Base-by-base conservation (phyloP, 2,888 invertebrate species). In the Lithodes maja region DNA sequence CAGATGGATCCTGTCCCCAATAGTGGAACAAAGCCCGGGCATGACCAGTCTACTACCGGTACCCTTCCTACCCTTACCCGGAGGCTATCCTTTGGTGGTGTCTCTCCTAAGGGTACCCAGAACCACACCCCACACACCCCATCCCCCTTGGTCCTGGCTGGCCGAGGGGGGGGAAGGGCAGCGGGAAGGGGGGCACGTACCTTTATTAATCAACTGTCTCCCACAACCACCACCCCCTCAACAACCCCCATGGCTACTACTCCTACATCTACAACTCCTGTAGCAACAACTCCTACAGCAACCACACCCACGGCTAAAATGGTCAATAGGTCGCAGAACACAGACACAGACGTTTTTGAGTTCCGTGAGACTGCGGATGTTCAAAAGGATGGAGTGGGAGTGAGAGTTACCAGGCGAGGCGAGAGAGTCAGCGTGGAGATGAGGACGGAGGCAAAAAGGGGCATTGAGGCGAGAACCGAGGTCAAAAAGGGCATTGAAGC, bases 261-360 rank as follows among this genome's bases (percentile, higher is more conserved):
- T 33, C 33, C 33, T 33, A 33, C 33, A 33, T 33, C 33, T 33
- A 33, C 33, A 33, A 33, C 33, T 33, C 33, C 33, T 33, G 33
- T 33, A 33, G 33, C 33, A 33, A 33, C 33, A 33, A 33, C 33
- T 33, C 33, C 33, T 33, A 33, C 33, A 33, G 33, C 33, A 33
- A 17, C 52, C 5, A n/a, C 3, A 52, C 53, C 33, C 52, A 33
- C 78, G 7, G 78, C 61, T 1, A 85, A 68, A 61, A 77, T 87
- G 77, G 61, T 77, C 12, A 77, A 7, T 50, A 75, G 77, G 50
- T n/a, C 87, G 2, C 82, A 87, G 69, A 74, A 75, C 54, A 87
- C 82, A n/a, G 87, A 87, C 17, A 78, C 87, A 52, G 87, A 83
- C 52, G 69, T 87, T 55, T 87, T 87, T 87, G 87, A 87, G 50